A percentile compares a stretch with the other conserved stretches of the same genome.
Conservation (phyloP, 2,888 invertebrate genomes). For the Drosophila anceps region DNA sequence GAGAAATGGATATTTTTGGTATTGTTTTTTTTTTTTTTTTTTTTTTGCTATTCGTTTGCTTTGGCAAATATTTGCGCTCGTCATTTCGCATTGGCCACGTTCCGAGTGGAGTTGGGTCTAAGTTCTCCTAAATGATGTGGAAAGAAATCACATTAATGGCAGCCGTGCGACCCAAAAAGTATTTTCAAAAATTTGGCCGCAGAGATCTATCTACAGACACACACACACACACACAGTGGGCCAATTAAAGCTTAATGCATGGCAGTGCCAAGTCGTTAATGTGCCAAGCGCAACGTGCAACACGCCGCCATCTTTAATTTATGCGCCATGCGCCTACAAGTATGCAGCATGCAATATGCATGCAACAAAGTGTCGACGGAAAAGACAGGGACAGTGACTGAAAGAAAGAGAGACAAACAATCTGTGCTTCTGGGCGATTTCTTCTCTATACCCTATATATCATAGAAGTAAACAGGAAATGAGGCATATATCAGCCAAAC, state of each 20-base stretch:
- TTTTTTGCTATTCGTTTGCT: constrained; percentile 20
- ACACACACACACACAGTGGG: constrained; percentile 25
- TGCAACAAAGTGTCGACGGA: constrained; percentile 29
- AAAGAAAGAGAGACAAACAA: neutral
- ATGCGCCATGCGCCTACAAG: constrained; percentile 56
- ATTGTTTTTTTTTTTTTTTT: constrained; percentile 10
- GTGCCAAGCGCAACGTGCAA: constrained; percentile 36
- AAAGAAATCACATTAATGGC: constrained; percentile 76
- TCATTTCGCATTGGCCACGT: constrained; percentile 60
- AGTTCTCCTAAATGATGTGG: constrained; percentile 67
- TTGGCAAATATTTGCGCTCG: constrained; percentile 72
- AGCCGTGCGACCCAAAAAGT: constrained; percentile 54
- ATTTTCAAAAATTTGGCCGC: constrained; percentile 34
- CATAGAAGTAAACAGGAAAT: neutral
- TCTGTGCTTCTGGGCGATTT: too few relatives aligned
- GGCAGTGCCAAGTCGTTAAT: constrained; percentile 54
- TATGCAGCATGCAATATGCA: constrained; percentile 49
- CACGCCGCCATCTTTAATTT: constrained; percentile 60
- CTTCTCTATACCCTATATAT: neutral
- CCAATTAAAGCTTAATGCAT: constrained; percentile 61
- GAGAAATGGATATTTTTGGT: neutral
- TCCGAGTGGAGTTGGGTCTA: constrained; percentile 35
- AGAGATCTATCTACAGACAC: neutral
- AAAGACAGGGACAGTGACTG: constrained; percentile 4
- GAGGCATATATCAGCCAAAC: neutral